Evolutionary conservation across 2,888 invertebrate species (phyloP).

Genomic region (Miltochrista miniata): DNA sequence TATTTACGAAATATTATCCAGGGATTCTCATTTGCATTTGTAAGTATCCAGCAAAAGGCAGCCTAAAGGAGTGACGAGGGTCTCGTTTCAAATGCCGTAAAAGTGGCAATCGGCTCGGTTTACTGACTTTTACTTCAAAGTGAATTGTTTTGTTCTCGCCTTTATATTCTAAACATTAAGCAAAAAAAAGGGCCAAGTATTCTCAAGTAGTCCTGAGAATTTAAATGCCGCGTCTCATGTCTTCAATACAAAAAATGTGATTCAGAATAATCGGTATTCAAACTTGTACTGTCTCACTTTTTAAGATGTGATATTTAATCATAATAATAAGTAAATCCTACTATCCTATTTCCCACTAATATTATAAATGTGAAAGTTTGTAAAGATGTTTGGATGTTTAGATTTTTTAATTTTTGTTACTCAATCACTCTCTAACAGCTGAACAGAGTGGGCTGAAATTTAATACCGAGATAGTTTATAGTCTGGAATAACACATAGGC

Average conservation of each 20-base stretch:
- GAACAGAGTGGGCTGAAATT: no score
- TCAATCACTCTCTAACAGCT: no score
- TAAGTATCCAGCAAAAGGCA: slow-evolving; percentile 62
- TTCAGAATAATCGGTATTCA: no score
- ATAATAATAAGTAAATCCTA: no score
- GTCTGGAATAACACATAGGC: no score
- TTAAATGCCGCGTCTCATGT: slow-evolving; percentile 38
- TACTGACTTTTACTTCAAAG: slow-evolving; percentile 68
- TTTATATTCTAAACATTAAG: slow-evolving; percentile 54
- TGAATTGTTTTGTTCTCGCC: slow-evolving; percentile 56
- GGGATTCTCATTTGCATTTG: slow-evolving; percentile 56
- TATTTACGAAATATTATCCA: slow-evolving; percentile 32
- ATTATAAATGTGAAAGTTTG: no score
- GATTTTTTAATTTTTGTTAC: no score
- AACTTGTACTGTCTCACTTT: no score
- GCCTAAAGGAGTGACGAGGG: slow-evolving; percentile 68
- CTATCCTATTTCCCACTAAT: no score
- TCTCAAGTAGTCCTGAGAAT: slow-evolving; percentile 47
- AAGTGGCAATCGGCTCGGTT: slow-evolving; percentile 72
- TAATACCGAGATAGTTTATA: no score
- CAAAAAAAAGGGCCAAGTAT: slow-evolving; percentile 39
- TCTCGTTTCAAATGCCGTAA: slow-evolving; percentile 67
- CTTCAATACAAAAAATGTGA: slow-evolving; percentile 27
- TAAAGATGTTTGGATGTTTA: no score
- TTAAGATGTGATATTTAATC: no score